Base-by-base conservation (phyloP, 2,797 vertebrate genomes). In the Calcarius lapponicus region DNA sequence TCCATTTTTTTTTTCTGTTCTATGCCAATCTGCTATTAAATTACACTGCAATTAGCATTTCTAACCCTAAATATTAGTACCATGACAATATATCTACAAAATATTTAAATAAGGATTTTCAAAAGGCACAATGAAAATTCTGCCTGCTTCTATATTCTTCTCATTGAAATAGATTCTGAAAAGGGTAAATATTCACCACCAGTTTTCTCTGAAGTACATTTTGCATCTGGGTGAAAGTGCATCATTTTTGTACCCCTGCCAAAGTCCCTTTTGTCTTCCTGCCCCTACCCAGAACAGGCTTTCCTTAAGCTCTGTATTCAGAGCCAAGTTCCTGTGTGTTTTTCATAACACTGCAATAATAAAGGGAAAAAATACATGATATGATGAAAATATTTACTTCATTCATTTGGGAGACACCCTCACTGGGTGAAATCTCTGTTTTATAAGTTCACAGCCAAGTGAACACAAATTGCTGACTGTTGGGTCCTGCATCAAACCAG, bases 201-300 rank as follows among this genome's bases (percentile, higher is more conserved):
- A 28, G 3, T 86, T 93, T 92, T 89, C 25, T 38, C 21, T 74
- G 36, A 91, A 86, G 43, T 40, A 5, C 7, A 50, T 71, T 94
- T 89, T 4, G 0, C 16, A 18, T 58, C 12, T 67, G 34, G 42
- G 15, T 93, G 60, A 78, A 85, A 79, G 17, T 6, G 5, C 15
- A 58, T 38, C 0, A 24, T 65, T 90, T 88, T 72, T 2, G 0
- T 8, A 64, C 9, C 25, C 4, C 28, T 24, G 18, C 3, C 50
- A 66, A 58, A 65, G 5, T 6, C 10, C 13, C 13, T 12, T 78
- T 80, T 11, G 7, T 2, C 42, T 13, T 36, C 20, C 32, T 45
- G 16, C 1, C 18, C 6, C 14, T 79, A 19, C 31, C 42, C 2
- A 2, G 31, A 78, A 57, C 6, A 65, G 0, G 0, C 4, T 54